A percentile compares a stretch with the other conserved stretches of the same genome.
These are phyloP conservation scores for Beaufortia kweichowensis DNA, from an alignment of 2,113 vertebrate species.

Conservation along the genomic window DNA sequence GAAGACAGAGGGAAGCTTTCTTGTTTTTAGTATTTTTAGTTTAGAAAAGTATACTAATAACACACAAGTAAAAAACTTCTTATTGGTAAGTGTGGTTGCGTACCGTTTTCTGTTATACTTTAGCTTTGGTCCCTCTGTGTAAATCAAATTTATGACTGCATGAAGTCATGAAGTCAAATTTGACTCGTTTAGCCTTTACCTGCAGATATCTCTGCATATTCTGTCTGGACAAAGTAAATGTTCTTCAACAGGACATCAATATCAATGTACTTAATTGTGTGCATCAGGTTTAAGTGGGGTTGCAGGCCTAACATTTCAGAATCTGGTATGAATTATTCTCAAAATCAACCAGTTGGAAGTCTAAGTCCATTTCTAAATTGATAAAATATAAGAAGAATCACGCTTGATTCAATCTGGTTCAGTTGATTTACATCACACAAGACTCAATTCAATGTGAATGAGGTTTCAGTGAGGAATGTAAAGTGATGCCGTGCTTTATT, in stretches of 20 bases:
- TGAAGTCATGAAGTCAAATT: too few species aligned
- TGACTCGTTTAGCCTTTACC: not conserved
- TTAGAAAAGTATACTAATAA: too few species aligned
- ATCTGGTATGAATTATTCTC: conserved; percentile 36
- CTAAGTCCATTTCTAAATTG: conserved; percentile 26
- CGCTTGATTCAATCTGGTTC: conserved; percentile 46
- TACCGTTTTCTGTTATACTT: not conserved
- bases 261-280: not conserved
- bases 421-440: conserved; percentile 42
- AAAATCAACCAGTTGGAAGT: conserved; percentile 33
- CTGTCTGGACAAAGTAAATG: conserved; percentile 21
- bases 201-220: not conserved
- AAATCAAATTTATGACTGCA: too few species aligned
- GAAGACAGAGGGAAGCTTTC: too few species aligned
- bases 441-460: conserved; percentile 39
- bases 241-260: conserved; percentile 7
- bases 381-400: conserved; percentile 44
- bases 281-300: conserved; percentile 30
- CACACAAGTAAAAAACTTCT: too few species aligned
- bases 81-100: too few species aligned
- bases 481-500: conserved; percentile 41
- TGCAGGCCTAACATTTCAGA: conserved; percentile 46
- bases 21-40: too few species aligned
- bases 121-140: too few species aligned
- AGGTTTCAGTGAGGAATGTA: conserved; percentile 49